Percentiles rank a stretch among this genome's conserved stretches.
Conservation (phyloP, 2,113 vertebrate species). For the Pogona vitticeps region DNA sequence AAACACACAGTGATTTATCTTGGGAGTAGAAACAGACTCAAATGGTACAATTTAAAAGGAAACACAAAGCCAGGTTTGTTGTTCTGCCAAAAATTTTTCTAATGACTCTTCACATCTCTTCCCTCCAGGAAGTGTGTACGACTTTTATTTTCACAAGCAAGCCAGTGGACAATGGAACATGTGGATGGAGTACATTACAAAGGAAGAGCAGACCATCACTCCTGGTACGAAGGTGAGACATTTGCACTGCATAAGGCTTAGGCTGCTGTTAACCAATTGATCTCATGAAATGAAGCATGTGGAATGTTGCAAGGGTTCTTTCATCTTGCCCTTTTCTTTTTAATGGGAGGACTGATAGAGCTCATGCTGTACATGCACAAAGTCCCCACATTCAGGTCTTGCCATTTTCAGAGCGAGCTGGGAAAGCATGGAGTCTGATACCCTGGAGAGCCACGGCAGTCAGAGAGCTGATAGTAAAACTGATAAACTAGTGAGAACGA, state of each 20-base stretch:
- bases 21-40: not conserved
- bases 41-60: not conserved
- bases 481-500: too few relatives aligned
- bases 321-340: not conserved
- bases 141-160: constrained; percentile 89
- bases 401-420: too few relatives aligned
- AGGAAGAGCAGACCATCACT: constrained; percentile 80
- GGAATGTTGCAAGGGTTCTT: not conserved
- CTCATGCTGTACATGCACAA: not conserved
- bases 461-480: too few relatives aligned
- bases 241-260: not conserved
- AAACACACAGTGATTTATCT: not conserved
- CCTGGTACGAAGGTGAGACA: constrained; percentile 78
- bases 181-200: constrained; percentile 87
- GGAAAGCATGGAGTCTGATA: too few relatives aligned
- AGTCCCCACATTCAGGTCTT: not conserved
- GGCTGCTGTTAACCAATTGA: not conserved
- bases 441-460: too few relatives aligned
- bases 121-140: constrained; percentile 84
- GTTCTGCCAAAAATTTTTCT: constrained; percentile 18
- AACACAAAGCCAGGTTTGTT: not conserved
- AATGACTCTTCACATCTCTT: not conserved
- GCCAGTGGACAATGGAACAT: constrained; percentile 83
- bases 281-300: not conserved
- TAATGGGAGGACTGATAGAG: not conserved